Evolutionary conservation across 2,113 vertebrate genomes (phyloP).

Genomic region (Hipposideros armiger): DNA sequence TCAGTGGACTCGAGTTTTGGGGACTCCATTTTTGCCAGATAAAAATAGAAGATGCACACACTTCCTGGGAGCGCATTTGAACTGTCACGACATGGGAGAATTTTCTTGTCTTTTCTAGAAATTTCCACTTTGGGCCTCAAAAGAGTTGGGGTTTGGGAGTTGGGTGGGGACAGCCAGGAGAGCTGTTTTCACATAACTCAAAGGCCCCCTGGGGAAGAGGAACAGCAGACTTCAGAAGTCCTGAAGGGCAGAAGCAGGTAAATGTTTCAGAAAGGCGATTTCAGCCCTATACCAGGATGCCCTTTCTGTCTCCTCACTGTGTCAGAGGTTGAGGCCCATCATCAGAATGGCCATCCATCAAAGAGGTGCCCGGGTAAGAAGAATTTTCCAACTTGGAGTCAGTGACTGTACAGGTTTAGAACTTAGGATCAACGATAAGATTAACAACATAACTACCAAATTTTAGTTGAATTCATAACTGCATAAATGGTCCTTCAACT

Average conservation of each 20-base stretch:
- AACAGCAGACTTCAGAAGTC: background rate
- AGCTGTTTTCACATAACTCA: background rate
- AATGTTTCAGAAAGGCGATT: background rate
- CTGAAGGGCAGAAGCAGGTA: background rate
- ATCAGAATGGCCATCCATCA: rapidly evolving
- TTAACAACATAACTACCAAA: background rate
- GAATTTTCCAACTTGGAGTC: background rate
- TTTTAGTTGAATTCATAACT: background rate
- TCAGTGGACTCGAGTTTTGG: background rate
- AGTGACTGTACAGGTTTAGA: background rate
- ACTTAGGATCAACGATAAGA: background rate
- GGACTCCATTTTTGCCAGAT: background rate
- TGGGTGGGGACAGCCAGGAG: background rate
- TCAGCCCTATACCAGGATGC: background rate
- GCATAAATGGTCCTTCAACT: background rate
- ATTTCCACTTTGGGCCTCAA: background rate
- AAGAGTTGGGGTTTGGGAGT: background rate
- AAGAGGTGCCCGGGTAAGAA: background rate
- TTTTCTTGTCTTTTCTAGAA: slow-evolving; percentile 13
- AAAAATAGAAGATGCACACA: background rate
- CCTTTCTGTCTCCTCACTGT: background rate
- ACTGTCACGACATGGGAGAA: background rate
- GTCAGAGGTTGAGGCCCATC: rapidly evolving
- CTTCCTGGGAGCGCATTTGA: background rate
- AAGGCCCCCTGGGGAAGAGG: background rate